Conservation (phyloP, 1,140 invertebrate species). For the Daktulosphaira vitifoliae region DNA sequence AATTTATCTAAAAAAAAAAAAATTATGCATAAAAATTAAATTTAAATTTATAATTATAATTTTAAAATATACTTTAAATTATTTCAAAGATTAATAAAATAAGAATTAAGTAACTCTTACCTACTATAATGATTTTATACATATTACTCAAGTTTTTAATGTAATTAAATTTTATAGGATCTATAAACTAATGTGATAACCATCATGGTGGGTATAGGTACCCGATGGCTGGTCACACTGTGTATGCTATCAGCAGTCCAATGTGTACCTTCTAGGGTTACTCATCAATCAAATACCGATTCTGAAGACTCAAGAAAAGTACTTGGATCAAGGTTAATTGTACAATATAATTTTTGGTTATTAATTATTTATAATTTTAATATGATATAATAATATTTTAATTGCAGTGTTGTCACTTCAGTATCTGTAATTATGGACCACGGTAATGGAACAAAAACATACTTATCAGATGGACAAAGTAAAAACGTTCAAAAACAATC, state of each 20-base stretch:
- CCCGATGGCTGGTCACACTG: constrained; percentile 39
- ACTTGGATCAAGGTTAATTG: constrained; percentile 45
- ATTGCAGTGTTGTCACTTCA: constrained; percentile 50
- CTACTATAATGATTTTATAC: no score
- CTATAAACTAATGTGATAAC: constrained; percentile 20
- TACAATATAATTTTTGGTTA: no score
- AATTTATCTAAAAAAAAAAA: no score
- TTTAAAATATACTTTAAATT: no score
- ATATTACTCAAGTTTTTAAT: no score
- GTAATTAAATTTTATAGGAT: constrained; percentile 6
- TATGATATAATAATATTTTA: background rate
- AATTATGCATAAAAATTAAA: no score
- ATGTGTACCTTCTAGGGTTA: constrained; percentile 38
- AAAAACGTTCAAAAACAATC: constrained; percentile 41
- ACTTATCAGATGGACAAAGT: constrained; percentile 48
- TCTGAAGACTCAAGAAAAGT: constrained; percentile 41
- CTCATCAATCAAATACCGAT: constrained; percentile 36
- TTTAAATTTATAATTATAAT: no score
- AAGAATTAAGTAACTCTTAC: no score
- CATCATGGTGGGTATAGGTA: constrained; percentile 37
- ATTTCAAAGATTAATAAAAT: no score
- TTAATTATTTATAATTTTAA: background rate
- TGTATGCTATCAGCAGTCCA: constrained; percentile 38
- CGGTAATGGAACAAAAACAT: constrained; percentile 47
- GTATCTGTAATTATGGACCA: constrained; percentile 54